These are phyloP conservation scores for Torymus tubicola DNA, from an alignment of 2,888 invertebrate genomes.

Conservation along the genomic window DNA sequence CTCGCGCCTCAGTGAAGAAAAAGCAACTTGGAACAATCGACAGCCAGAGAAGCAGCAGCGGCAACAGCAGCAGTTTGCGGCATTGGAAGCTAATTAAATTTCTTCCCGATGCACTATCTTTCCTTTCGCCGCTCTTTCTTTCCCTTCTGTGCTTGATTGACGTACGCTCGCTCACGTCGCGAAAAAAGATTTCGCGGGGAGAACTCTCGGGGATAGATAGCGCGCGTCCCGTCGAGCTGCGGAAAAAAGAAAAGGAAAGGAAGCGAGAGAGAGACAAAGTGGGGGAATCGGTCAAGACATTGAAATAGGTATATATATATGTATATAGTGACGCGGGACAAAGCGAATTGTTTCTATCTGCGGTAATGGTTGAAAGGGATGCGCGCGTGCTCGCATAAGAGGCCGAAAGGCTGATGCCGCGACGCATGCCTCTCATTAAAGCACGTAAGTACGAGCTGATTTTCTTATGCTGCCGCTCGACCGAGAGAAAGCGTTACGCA, in stretches of 20 bases:
- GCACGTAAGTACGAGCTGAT: not conserved
- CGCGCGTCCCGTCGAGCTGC: not conserved
- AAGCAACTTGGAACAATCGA: conserved; percentile 42
- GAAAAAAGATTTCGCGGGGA: conserved; percentile 40
- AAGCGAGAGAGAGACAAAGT: too few species aligned
- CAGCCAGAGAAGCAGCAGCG: not conserved
- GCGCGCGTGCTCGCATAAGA: not conserved
- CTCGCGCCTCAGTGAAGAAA: conserved; percentile 4
- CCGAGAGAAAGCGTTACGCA: not conserved
- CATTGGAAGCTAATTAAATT: conserved; percentile 50
- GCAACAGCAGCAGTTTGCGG: not conserved
- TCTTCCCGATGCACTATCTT: conserved; percentile 34
- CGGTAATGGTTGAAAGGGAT: conserved; percentile 51
- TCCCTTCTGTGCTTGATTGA: conserved; percentile 45
- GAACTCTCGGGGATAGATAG: conserved; percentile 30
- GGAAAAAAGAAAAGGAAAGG: too few species aligned
- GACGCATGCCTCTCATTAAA: conserved; percentile 19
- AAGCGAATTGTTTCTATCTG: conserved; percentile 59
- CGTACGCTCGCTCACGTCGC: conserved; percentile 10
- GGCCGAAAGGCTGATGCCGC: not conserved
- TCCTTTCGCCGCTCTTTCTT: too few species aligned
- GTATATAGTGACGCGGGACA: conserved; percentile 11
- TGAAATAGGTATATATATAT: too few species aligned
- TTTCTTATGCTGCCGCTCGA: not conserved
- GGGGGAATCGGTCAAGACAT: too few species aligned